phyloP scores from a whole-genome alignment of 1,140 invertebrate genomes.

The Triops longicaudatus region DNA sequence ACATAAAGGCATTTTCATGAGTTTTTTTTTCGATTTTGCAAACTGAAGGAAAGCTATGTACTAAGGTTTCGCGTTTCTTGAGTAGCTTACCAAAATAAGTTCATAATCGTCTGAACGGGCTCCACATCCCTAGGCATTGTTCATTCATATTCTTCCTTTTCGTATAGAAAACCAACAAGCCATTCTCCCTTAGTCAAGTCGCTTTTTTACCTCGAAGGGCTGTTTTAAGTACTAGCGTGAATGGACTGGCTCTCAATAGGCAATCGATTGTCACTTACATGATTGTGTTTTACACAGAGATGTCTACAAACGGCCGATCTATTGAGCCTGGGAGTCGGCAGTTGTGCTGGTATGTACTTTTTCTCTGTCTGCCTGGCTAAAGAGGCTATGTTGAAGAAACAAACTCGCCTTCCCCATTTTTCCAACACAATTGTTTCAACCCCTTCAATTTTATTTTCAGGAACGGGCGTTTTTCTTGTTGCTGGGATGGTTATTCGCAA shows the following conservation, averaged over 20 bases:
- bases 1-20: too few relatives aligned
- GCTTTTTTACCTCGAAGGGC: not conserved
- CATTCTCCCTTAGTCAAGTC: not conserved
- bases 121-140: too few relatives aligned
- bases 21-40: too few relatives aligned
- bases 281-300: not conserved
- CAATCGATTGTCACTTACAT: not conserved
- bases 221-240: not conserved
- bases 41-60: too few relatives aligned
- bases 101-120: too few relatives aligned
- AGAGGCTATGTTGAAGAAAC: not conserved
- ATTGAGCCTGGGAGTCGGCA: not conserved
- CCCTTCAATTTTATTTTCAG: conserved; percentile 44
- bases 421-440: not conserved
- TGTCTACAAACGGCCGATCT: conserved; percentile 6
- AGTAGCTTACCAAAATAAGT: too few relatives aligned
- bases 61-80: too few relatives aligned
- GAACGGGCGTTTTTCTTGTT: conserved; percentile 83
- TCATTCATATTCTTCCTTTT: too few relatives aligned
- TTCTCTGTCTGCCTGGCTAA: not conserved
- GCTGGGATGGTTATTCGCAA: conserved; percentile 83
- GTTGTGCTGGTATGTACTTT: not conserved
- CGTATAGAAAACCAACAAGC: too few relatives aligned
- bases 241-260: not conserved
- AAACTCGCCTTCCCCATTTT: not conserved